Evolutionary conservation across 2,113 vertebrate genomes (phyloP).

Genomic region (Rynchops niger): DNA sequence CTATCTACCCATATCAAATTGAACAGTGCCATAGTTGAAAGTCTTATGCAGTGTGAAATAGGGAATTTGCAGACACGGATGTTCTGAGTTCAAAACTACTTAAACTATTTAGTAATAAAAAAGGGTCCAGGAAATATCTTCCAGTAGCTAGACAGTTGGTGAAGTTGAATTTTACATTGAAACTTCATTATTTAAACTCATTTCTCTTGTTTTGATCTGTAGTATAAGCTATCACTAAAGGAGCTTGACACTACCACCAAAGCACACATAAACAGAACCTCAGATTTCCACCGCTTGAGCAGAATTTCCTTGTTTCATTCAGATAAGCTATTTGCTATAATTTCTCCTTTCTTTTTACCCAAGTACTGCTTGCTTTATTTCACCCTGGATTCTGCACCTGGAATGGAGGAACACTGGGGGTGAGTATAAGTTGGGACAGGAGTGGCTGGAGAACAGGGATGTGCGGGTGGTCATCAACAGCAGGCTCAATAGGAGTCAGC

Average conservation of each 20-base stretch:
- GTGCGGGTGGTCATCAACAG: not conserved
- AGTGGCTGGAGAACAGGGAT: too few relatives aligned
- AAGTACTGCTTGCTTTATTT: not conserved
- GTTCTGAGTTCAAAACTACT: not conserved
- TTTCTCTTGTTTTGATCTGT: not conserved
- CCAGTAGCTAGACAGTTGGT: not conserved
- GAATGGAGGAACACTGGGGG: not conserved
- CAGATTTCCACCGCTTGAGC: not conserved
- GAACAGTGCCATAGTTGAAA: not conserved
- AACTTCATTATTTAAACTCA: not conserved
- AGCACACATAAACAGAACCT: not conserved
- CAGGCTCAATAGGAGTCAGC: not conserved
- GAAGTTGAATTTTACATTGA: not conserved
- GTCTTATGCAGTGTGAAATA: not conserved
- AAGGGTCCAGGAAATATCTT: not conserved
- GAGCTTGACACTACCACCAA: not conserved
- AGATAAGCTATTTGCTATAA: not conserved
- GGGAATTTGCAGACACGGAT: not conserved
- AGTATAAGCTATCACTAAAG: not conserved
- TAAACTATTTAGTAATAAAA: not conserved
- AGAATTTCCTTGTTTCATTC: not conserved
- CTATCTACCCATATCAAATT: not conserved
- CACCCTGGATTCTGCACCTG: not conserved
- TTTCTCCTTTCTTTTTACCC: not conserved
- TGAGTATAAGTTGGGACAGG: not conserved